A percentile compares a stretch with the other conserved stretches of the same genome.
Conservation (phyloP, 1,140 invertebrate genomes). For the Ridgeia piscesae region DNA sequence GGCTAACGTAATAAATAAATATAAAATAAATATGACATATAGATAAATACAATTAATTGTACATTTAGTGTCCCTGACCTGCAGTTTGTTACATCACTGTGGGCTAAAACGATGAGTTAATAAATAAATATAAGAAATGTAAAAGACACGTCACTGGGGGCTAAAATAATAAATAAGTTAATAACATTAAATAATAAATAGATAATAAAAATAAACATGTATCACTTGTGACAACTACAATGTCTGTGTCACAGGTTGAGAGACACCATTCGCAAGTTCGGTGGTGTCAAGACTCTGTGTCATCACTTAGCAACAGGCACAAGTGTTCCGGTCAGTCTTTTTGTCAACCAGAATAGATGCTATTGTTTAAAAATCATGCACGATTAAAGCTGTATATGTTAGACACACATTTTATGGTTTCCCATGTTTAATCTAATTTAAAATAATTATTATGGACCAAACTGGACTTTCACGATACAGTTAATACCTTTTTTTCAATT, state of each 20-base stretch:
- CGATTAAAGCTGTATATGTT: background rate
- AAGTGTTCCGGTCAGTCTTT: background rate
- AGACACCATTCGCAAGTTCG: background rate
- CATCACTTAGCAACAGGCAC: background rate
- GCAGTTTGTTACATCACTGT: too few species aligned
- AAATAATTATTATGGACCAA: background rate
- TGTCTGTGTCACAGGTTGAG: slow-evolving; percentile 1
- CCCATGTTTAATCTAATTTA: background rate
- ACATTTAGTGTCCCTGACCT: too few species aligned
- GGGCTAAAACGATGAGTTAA: too few species aligned
- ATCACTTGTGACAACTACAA: background rate
- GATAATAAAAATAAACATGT: too few species aligned
- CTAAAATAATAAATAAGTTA: too few species aligned
- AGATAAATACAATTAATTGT: too few species aligned
- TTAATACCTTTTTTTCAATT: background rate
- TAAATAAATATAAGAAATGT: too few species aligned
- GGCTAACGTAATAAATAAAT: too few species aligned
- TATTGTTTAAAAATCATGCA: background rate
- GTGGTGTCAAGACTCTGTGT: slow-evolving; percentile 13
- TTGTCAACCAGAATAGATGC: background rate
- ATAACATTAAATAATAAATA: too few species aligned
- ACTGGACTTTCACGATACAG: background rate
- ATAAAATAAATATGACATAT: too few species aligned
- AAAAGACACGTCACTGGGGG: too few species aligned
- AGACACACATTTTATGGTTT: background rate